These are phyloP conservation scores for Cephus cinctus DNA, from an alignment of 1,140 invertebrate species.

Conservation along the genomic window DNA sequence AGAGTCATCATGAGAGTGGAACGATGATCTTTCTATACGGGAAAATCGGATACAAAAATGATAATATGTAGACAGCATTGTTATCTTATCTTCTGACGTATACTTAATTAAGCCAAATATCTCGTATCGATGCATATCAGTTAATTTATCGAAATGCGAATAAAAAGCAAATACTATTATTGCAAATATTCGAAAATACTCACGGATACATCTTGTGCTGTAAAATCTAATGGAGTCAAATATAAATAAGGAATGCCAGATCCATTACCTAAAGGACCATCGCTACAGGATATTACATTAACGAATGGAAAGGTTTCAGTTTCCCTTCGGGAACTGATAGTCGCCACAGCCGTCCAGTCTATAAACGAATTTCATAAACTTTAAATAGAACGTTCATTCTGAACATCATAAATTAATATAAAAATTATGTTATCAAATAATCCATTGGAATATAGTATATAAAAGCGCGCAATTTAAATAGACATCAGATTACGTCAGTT, in stretches of 20 bases:
- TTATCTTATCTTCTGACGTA: too few relatives aligned
- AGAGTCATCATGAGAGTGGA: constrained; percentile 68
- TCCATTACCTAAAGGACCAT: constrained; percentile 67
- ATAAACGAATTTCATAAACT: constrained; percentile 15
- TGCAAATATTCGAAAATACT: constrained; percentile 27
- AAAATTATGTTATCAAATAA: constrained; percentile 1
- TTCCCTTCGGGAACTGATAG: constrained; percentile 64
- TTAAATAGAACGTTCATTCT: background rate
- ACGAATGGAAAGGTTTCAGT: constrained; percentile 72
- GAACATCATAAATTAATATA: background rate
- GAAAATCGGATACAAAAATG: too few relatives aligned
- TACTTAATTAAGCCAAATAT: too few relatives aligned
- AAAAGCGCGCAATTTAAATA: constrained; percentile 5
- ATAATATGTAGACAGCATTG: too few relatives aligned
- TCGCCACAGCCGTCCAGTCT: constrained; percentile 76
- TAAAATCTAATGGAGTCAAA: constrained; percentile 73
- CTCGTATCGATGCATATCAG: too few relatives aligned
- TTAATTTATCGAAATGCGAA: too few relatives aligned
- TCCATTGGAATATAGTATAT: background rate
- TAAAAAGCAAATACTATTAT: too few relatives aligned
- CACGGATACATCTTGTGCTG: constrained; percentile 70
- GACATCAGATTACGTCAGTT: background rate
- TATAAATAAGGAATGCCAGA: constrained; percentile 77
- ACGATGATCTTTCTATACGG: constrained; percentile 61
- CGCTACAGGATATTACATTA: constrained; percentile 72